Base-by-base conservation (phyloP, 2,113 vertebrate genomes). In the Mormyrus iriodes region DNA sequence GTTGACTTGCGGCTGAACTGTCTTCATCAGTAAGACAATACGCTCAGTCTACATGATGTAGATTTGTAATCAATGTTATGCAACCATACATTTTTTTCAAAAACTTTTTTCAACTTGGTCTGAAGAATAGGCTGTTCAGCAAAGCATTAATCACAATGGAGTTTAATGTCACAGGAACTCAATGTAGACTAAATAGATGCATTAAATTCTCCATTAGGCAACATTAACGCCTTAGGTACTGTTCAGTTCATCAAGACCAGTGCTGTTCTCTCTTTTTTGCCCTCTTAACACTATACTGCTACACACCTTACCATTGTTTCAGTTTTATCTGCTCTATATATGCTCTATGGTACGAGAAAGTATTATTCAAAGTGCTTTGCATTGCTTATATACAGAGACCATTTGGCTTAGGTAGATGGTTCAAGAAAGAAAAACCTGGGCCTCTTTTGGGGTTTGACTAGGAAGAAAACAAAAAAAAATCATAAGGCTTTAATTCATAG, bases 401-500 rank as follows among this genome's bases (percentile, higher is more conserved):
- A n/a, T 84, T 46, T 46, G 42, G 39, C 42, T 84, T n/a, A 84
- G 82, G 24, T 4, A 24, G 24, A 3, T 84, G 42, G 79, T 84
- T 48, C 7, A 48, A 17, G 73, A 44, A 19, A 39, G 39, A 82
- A 44, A 44, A 21, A 48, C 42, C 44, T 24, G 82, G 24, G 82
- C 24, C 44, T 24, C 7, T 24, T 10, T 9, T 24, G 31, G 4
- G 65, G 31, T 13, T 31, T 39, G 53, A 58, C 21, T 7, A 58
- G 13, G 35, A 79, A 79, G 13, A 42, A 79, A 19, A 35, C 31
- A 17, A 76, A 76, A n/a, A 31, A 73, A 39, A 76, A 39, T 39
- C 69, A 84, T 24, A 9, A 39, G 35, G 35, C 31, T 17, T 52
- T 35, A 42, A 52, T 51, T 92, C 86, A 93, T 31, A 82, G 79